Evolutionary conservation across 2,113 vertebrate genomes (phyloP), one percentile per base, ranked within the genome.

Genomic region (Chaenogobius annularis): DNA sequence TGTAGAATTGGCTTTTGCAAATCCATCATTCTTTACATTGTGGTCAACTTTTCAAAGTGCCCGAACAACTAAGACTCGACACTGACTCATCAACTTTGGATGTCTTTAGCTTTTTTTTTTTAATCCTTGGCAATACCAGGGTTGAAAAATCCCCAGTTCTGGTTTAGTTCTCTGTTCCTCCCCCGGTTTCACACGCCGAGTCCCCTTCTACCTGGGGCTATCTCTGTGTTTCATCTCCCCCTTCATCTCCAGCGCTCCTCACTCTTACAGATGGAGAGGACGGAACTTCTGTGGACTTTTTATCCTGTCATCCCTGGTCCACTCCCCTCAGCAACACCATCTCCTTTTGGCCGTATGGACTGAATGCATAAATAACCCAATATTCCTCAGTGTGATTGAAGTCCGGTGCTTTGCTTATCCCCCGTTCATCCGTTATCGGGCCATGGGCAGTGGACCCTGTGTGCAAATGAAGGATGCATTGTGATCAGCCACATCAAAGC

Each of bases 401-500:
- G 87, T 85, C 75, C 79, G 75, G 81, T 66, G 69, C 75, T 66
- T 81, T 55, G 58, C 85, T 85, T 81, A 86, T 81, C 85, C 79
- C 69, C 50, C 11, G 23, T 5, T 72, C 82, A 79, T 84, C 76
- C 79, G 65, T 79, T 69, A 84, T 85, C 68, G 67, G 43, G 74
- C 82, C 83, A 0, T 22, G 43, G 80, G 83, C 83, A 72, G 79
- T 52, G 74, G 73, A 35, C 15, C 79, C 15, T 68, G 69, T 63
- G 73, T 63, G 73, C 56, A 62, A 78, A 85, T 82, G 83, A 86
- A 85, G 82, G 86, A 88, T 86, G 78, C 85, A 72, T 80, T 67
- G 69, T 85, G 79, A 89, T 89, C 68, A 63, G 66, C 74, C 78
- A 74, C 79, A 79, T 86, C 84, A 85, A 85, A 90, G 82, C 80